These are phyloP conservation scores for Eupristina koningsbergeri DNA, from an alignment of 1,140 invertebrate species.

Conservation along the genomic window DNA sequence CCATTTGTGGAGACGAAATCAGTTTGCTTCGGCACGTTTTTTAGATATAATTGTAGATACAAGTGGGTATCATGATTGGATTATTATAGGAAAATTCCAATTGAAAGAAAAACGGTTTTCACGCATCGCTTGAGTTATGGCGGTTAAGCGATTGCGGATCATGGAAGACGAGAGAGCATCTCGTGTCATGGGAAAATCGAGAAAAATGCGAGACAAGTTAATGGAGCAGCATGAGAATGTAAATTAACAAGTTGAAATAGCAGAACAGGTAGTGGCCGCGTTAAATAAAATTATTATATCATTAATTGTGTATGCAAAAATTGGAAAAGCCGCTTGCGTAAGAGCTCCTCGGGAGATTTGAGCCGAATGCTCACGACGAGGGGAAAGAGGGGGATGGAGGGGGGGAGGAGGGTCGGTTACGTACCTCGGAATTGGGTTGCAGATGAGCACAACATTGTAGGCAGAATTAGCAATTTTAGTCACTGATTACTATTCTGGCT, in stretches of 20 bases:
- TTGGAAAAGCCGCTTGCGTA: neutral
- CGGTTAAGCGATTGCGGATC: neutral
- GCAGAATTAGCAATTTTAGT: neutral
- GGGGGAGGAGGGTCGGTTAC: neutral
- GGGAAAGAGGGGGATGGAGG: too few relatives aligned
- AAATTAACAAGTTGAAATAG: neutral
- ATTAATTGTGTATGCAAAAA: neutral
- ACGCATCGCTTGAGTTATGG: neutral
- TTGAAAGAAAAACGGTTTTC: neutral
- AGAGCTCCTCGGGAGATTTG: neutral
- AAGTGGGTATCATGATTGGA: neutral
- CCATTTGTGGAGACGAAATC: neutral
- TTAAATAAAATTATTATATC: constrained; percentile 20
- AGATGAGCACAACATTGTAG: neutral
- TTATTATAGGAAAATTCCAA: neutral
- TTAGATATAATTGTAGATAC: neutral
- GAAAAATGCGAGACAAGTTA: neutral
- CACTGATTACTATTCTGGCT: neutral
- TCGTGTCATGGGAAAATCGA: neutral
- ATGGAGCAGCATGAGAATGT: neutral
- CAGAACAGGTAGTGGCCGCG: neutral
- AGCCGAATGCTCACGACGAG: neutral
- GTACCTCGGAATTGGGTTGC: neutral
- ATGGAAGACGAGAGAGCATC: neutral
- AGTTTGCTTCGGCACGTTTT: neutral